phyloP scores from a whole-genome alignment of 2,888 invertebrate species.

The Erebia ligea region DNA sequence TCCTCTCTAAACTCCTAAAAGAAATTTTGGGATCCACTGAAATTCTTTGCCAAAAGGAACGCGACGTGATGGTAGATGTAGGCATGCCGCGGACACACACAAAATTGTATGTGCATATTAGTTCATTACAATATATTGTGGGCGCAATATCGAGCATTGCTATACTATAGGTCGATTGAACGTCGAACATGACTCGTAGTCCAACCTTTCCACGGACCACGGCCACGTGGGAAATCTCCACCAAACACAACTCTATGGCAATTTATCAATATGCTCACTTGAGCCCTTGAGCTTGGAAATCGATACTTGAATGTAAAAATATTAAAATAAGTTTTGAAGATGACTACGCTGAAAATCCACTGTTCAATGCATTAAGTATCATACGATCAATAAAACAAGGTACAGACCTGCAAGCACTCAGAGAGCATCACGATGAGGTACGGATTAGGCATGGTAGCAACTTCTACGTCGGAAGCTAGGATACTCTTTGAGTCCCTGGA shows the following conservation, averaged over 20 bases:
- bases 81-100: too few relatives aligned
- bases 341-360: neutral
- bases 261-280: neutral
- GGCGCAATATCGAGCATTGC: neutral
- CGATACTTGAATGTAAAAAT: neutral
- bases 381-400: too few relatives aligned
- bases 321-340: too few relatives aligned
- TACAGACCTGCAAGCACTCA: too few relatives aligned
- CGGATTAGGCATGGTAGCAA: too few relatives aligned
- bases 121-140: neutral
- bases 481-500: neutral
- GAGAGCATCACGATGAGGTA: too few relatives aligned
- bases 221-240: neutral
- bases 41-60: too few relatives aligned
- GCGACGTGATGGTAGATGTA: too few relatives aligned
- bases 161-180: neutral
- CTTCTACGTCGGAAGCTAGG: neutral
- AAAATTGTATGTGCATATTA: too few relatives aligned
- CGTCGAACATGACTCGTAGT: neutral
- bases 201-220: neutral
- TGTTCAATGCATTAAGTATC: too few relatives aligned
- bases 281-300: neutral
- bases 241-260: neutral
- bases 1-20: too few relatives aligned
- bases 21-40: too few relatives aligned